Evolutionary conservation across 2,888 invertebrate genomes (phyloP).

Genomic region (Gymnoscelis rufifasciata): DNA sequence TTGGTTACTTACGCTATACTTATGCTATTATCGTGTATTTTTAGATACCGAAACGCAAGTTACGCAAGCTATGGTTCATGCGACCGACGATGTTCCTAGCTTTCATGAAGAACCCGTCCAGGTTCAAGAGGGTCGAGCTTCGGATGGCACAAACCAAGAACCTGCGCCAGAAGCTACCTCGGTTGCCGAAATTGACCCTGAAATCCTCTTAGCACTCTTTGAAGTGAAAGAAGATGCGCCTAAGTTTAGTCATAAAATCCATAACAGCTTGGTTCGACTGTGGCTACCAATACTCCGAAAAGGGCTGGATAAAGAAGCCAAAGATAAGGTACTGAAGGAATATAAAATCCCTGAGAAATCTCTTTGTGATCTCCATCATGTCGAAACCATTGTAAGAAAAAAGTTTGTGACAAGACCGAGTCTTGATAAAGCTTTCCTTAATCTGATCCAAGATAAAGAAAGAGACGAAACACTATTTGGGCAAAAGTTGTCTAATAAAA

Average conservation of each 20-base stretch:
- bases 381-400: too few relatives aligned
- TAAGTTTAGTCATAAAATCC: neutral
- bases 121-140: neutral
- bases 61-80: neutral
- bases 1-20: neutral
- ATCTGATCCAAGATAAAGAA: too few relatives aligned
- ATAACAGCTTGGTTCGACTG: neutral
- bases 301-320: neutral
- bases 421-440: too few relatives aligned
- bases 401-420: too few relatives aligned
- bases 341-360: neutral
- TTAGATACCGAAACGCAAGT: neutral
- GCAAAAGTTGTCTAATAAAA: too few relatives aligned
- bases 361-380: too few relatives aligned
- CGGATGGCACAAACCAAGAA: neutral
- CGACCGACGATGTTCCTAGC: too few relatives aligned
- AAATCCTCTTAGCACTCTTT: too few relatives aligned
- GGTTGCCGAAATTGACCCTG: conserved; percentile 1
- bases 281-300: neutral
- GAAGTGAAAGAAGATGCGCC: neutral
- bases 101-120: neutral
- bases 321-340: neutral
- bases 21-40: neutral
- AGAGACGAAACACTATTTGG: too few relatives aligned
- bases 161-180: neutral